Evolutionary conservation across 2,797 vertebrate species (phyloP), one percentile per base, ranked within the genome.

Genomic region (Acanthopagrus latus): DNA sequence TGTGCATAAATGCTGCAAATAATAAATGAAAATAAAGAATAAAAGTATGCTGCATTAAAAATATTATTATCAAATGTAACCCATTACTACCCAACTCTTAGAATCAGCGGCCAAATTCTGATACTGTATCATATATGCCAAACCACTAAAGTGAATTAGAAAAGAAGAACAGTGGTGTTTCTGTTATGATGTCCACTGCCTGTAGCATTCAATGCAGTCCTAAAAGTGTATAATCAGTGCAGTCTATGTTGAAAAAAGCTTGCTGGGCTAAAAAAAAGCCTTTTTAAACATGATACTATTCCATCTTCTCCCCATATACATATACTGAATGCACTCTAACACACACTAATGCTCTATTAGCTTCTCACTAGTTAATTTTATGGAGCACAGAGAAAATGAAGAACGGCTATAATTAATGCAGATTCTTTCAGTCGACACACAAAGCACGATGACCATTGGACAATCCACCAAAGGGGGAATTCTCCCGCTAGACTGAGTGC

Each of bases 391-490:
- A 88, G 76, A 83, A 87, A 83, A 82, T 82, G 84, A 89, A 89
- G 72, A 83, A 80, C 71, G 82, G 78, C 89, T 80, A 82, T 95
- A 95, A 95, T 94, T 87, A 86, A 95, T 95, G 94, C 93, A 93
- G 91, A 93, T 91, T 93, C 89, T 93, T 94, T 94, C 92, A 94
- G 84, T 87, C 55, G 74, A 73, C 86, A 89, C 83, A 95, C 94
- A 94, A 94, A 93, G 88, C 86, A 78, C 47, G 79, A 90, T 74
- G 92, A 83, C 86, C 87, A 78, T 63, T 76, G 91, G 89, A 92
- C 91, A 93, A 90, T 85, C 80, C 77, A 87, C 79, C 89, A 93
- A 85, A 89, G 89, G 88, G 88, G 91, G 82, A 90, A 89, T 90
- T 94, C 85, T 93, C 90, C 89, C 86, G 91, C 92, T 89, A 92